Base-by-base conservation (phyloP, 2,113 vertebrate genomes). In the Nerophis lumbriciformis region DNA sequence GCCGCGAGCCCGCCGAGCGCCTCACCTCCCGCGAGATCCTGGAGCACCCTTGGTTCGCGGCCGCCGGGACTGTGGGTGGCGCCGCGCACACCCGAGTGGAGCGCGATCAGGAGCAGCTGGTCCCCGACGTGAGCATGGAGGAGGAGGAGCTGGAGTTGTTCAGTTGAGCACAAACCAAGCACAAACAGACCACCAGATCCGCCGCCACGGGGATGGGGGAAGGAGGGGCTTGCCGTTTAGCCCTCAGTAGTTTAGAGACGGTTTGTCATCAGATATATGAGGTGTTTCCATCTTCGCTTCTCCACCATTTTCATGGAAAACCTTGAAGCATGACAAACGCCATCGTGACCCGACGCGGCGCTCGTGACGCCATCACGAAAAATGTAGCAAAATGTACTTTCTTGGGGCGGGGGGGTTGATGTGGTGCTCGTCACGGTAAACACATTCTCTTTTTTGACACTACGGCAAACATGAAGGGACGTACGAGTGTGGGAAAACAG, bases 101-200 rank as follows among this genome's bases (percentile, higher is more conserved):
- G 73, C 86, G 95, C 39, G 93, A 90, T 77, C 93, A 91, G 71
- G 97, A 99, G 91, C 97, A 99, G 92, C 87, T 91, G 89, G 97
- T 99, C 89, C 96, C 97, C 62, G 97, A 99, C 68, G 95, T 96
- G 89, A 97, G 92, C 88, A 97, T 98, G 95, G 95, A 98, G 65
- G 94, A 96, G 84, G 95, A 96, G 84, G 91, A 95, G 90, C 94
- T 98, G 91, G 93, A 94, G 71, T 97, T 98, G 90, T 97, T 99
- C 90, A 96, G 96, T 90, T 99, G 95, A 99, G 88, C 90, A 88
- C 84, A 83, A 75, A 81, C 73, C 86, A 80, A 80, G 79, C 83
- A 84, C 83, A 84, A 81, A 82, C 37, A 56, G 68, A 76, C 39
- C 53, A 73, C 83, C 57, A 67, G 77, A 80, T 84, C 42, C 5